Base-by-base conservation (phyloP, 2,888 invertebrate genomes). In the Agriotes lineatus region DNA sequence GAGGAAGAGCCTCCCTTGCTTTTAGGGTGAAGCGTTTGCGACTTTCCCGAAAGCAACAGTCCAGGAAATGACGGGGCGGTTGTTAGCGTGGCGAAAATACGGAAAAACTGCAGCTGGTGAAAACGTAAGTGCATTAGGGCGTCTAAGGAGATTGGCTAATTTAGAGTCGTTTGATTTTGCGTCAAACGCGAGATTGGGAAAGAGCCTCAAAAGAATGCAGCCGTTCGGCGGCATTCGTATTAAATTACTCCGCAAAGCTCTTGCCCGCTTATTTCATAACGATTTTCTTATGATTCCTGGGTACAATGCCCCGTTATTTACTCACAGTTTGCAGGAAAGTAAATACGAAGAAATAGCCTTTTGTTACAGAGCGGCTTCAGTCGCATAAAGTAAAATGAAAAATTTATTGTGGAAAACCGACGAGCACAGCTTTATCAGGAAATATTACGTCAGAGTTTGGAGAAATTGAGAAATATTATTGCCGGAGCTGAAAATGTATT, bases 321-420 rank as follows among this genome's bases (percentile, higher is more conserved):
- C 37, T 65, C 25, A 58, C 58, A 65, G 33, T 65, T 58, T 33
- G 19, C n/a, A 64, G 33, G 18, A 33, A 56, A 39, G 50, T 16
- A 64, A 64, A 57, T 45, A 65, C 37, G 50, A 48, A 48, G 20
- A 25, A 65, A 44, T 48, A 5, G 58, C 64, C 45, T 63, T 63
- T 44, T 56, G 63, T 62, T 62, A 18, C 35, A 56, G 35, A 64
- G 18, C 37, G 58, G 20, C 50, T 58, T 65, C 58, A 58, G 39
- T 39, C 65, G 50, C 44, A 64, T 44, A 65, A 50, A 58, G 42
- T 57, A 58, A 48, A 65, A 65, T 65, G 65, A 65, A 65, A 57
- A 58, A 65, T 65, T 64, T 65, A 58, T 65, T 65, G 65, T 65
- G 58, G 65, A 65, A 64, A 65, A 65, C 65, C 65, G 58, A 65